Evolutionary conservation across 1,140 invertebrate species (phyloP), one percentile per base, ranked within the genome.

Genomic region (Drosophila saltans): DNA sequence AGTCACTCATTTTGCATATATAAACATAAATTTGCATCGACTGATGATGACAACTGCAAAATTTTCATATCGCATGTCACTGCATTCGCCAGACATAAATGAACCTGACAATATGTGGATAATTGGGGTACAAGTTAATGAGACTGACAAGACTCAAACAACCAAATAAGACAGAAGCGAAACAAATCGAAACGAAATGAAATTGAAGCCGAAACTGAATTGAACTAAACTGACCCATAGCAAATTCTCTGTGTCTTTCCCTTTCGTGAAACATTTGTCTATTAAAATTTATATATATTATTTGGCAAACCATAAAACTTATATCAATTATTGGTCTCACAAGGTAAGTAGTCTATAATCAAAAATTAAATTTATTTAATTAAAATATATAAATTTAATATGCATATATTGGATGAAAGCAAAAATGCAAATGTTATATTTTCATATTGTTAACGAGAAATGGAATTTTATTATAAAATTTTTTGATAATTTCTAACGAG

Each of bases 11-110:
- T 68, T 55, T 68, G 62, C 73, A 69, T 64, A 76, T 76, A 73
- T 69, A 77, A 70, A 77, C 74, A 65, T 40, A 70, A 36, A 77
- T 77, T 76, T 57, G 41, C 60, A 60, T 75, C 68, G 66, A 68
- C 72, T 59, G 66, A 59, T 28, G 43, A 43, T 26, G 66, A 77
- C 74, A 77, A 41, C 16, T 39, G 73, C 16, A 16, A 8, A 59
- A 59, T 40, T 59, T 59, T 59, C 16, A 16, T 40, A 40, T 24
- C 33, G 16, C 33, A 33, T 57, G 55, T 57, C 55, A 26, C 55
- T 30, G 39, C 1, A 57, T 57, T n/a, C 28, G 55, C 1, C 55
- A 10, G 55, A 56, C 30, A 58, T 11, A 16, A 28, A 39, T 16
- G 16, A 40, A 16, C 3, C 21, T 40, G 57, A 59, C 57, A 59